Percentiles rank a stretch among this genome's conserved stretches.
Conservation (phyloP, 2,888 invertebrate species). For the Pristionchus fissidentatus region DNA sequence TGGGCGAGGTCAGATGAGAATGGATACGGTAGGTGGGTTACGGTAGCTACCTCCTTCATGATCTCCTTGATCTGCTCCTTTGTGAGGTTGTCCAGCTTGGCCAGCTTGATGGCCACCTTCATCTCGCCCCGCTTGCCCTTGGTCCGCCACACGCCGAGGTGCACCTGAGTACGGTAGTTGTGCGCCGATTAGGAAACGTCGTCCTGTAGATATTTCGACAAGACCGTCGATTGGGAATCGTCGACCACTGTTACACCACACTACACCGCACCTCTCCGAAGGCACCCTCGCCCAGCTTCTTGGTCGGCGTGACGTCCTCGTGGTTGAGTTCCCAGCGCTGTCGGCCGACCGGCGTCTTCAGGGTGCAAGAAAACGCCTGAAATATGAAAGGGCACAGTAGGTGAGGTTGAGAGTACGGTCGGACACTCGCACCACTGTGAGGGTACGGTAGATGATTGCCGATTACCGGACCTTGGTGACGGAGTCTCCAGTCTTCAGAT, state of each 20-base stretch:
- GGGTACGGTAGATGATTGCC: constrained; percentile 20
- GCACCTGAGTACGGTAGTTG: constrained; percentile 50
- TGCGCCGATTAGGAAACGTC: constrained; percentile 10
- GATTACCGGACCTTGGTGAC: too few relatives aligned
- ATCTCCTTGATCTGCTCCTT: constrained; percentile 67
- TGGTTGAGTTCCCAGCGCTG: too few relatives aligned
- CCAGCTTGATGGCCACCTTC: constrained; percentile 58
- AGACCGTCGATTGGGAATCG: neutral
- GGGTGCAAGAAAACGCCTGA: too few relatives aligned
- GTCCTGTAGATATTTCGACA: neutral
- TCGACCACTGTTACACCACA: too few relatives aligned
- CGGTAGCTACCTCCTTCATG: constrained; percentile 56
- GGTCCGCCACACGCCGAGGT: constrained; percentile 48
- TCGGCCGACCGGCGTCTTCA: too few relatives aligned
- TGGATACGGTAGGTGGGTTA: too few relatives aligned
- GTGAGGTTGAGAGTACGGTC: too few relatives aligned
- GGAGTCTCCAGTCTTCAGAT: too few relatives aligned
- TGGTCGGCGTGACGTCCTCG: constrained; percentile 61
- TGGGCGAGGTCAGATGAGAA: neutral
- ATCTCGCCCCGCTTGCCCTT: constrained; percentile 43
- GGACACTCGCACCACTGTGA: neutral
- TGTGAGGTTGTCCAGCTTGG: constrained; percentile 60
- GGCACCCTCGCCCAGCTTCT: constrained; percentile 69
- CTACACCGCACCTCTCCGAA: constrained; percentile 67
- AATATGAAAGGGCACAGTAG: neutral